phyloP scores from a whole-genome alignment of 1,140 invertebrate genomes.

The Periplaneta americana region DNA sequence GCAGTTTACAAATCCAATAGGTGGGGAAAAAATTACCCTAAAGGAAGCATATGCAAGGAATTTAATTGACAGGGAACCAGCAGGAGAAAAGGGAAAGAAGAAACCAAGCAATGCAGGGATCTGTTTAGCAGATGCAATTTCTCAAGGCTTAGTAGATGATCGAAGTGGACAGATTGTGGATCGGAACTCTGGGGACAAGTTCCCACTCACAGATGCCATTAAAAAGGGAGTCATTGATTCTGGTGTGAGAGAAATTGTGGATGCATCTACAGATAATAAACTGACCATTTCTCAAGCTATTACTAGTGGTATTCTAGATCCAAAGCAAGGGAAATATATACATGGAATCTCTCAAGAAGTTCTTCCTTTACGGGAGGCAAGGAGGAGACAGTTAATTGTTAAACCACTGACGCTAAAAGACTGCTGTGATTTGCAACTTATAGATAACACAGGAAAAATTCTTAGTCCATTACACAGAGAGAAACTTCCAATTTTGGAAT shows the following conservation, averaged over 20 bases:
- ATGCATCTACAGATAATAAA: conserved; percentile 68
- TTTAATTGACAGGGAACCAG: conserved; percentile 5
- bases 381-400: conserved; percentile 67
- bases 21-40: conserved; percentile 41
- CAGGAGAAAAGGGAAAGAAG: conserved; percentile 6
- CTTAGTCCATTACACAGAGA: conserved; percentile 69
- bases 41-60: conserved; percentile 36
- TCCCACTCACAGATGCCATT: conserved; percentile 73
- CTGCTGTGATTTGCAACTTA: conserved; percentile 69
- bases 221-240: conserved; percentile 69
- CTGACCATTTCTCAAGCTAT: conserved; percentile 78
- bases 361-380: conserved; percentile 72
- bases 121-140: conserved; percentile 73
- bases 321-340: conserved; percentile 70
- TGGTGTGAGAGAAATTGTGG: conserved; percentile 71
- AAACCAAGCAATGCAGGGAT: conserved; percentile 43
- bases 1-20: conserved; percentile 40
- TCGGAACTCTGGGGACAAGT: conserved; percentile 73
- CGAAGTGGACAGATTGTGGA: conserved; percentile 73
- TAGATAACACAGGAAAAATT: conserved; percentile 73
- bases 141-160: conserved; percentile 72
- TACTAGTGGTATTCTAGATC: conserved; percentile 66
- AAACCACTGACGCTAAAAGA: conserved; percentile 90
- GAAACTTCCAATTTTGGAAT: conserved; percentile 74
- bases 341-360: conserved; percentile 67